Base-by-base conservation (phyloP, 2,888 invertebrate species). In the Caenorhabditis afra region DNA sequence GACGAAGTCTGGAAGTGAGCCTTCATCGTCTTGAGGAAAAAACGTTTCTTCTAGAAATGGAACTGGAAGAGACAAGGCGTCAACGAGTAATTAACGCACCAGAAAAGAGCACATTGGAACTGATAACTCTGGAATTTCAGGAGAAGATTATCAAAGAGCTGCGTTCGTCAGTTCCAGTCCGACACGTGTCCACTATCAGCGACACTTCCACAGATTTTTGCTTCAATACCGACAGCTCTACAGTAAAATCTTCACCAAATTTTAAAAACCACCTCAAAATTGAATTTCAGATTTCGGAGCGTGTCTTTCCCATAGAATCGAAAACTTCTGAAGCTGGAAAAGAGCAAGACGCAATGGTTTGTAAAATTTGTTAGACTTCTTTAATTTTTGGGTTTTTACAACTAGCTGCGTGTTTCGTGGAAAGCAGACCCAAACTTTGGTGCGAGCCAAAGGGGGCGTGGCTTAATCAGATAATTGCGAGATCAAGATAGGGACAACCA, bases 11-110 rank as follows among this genome's bases (percentile, higher is more conserved):
- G 11, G 71, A 78, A 65, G 44, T 78, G 29, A 66, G 35, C 23
- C 66, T 78, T 1, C 70, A 78, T 22, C 77, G 77, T 8, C 47
- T 71, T 16, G 77, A 78, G 11, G 71, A 78, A 23, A 78, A 78
- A 18, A 49, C 55, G 18, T 78, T 78, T 44, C 55, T 78, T n/a
- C 57, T 78, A 10, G 77, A 78, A 44, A 78, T 78, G 77, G 77
- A 78, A 23, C 55, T 78, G 16, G 71, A 71, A 44, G 77, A 78
- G 44, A 65, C 61, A 3, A 70, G 44, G 47, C 29, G 70, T 3
- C 44, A 78, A 39, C 44, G 50, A 35, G 76, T 76, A 14, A 45
- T 58, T 50, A 14, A n/a, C 1, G 1, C 20, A 12, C 20, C 29
- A 29, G 29, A 3, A 3, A 29, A 29, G 29, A 7, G 4, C 29